phyloP scores from a whole-genome alignment of 37 sponge, comb jelly and placozoan species.

The Ianthella basta region DNA sequence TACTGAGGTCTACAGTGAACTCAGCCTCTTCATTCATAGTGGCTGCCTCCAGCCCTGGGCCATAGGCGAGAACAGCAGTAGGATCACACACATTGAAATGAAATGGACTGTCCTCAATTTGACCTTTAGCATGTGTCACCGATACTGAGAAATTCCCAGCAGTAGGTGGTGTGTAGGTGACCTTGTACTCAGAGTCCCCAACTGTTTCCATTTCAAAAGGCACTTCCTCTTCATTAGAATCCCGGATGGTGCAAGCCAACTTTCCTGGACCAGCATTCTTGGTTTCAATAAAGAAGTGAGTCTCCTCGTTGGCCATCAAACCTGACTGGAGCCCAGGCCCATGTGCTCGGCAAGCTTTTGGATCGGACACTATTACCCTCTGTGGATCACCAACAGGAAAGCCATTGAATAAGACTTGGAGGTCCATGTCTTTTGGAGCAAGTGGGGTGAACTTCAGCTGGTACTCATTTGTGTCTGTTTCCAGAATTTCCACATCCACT shows the following conservation, averaged over 20 bases:
- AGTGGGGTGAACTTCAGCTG: constrained; percentile 64
- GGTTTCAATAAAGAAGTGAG: constrained; percentile 59
- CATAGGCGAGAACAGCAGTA: constrained; percentile 61
- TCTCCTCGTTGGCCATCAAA: constrained; percentile 46
- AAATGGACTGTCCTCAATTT: constrained; percentile 80
- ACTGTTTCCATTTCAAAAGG: constrained; percentile 24
- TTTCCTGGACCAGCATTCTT: constrained; percentile 82
- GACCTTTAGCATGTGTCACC: constrained; percentile 65
- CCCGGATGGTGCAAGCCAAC: constrained; percentile 43
- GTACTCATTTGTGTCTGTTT: constrained; percentile 56
- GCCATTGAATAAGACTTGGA: neutral
- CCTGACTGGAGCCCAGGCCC: constrained; percentile 72
- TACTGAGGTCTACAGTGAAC: constrained; percentile 72
- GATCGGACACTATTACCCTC: constrained; percentile 10
- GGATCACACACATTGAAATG: constrained; percentile 70
- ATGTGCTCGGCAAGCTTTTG: constrained; percentile 3
- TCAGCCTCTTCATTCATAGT: constrained; percentile 53
- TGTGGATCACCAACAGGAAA: constrained; percentile 25
- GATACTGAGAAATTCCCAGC: constrained; percentile 67
- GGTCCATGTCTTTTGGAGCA: neutral
- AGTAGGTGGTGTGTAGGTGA: constrained; percentile 74
- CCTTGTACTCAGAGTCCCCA: constrained; percentile 64
- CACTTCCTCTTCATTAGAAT: constrained; percentile 40
- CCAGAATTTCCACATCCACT: constrained; percentile 26
- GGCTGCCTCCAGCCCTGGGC: constrained; percentile 70